A percentile compares a stretch with the other conserved stretches of the same genome.
These are phyloP conservation scores for Bombylius discolor DNA, from an alignment of 2,888 invertebrate species.

Conservation along the genomic window DNA sequence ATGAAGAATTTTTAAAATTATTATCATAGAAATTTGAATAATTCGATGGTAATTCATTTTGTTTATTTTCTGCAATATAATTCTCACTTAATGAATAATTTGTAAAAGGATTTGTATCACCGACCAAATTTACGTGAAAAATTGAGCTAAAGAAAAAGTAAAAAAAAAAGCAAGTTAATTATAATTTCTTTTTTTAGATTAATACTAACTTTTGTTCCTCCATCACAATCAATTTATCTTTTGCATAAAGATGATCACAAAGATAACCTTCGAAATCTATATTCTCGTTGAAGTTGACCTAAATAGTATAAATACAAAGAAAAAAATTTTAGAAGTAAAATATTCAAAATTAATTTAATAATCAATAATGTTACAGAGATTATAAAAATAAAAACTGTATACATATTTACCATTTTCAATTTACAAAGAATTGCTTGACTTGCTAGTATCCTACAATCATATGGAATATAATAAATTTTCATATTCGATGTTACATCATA, in stretches of 20 bases:
- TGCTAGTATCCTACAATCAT: not conserved
- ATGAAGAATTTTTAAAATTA: too few relatives aligned
- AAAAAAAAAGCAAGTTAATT: not conserved
- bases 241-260: conserved; percentile 4
- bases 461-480: conserved; percentile 3
- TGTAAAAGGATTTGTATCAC: conserved; percentile 1
- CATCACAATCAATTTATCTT: conserved; percentile 4
- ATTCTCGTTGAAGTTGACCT: not conserved
- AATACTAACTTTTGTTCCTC: not conserved
- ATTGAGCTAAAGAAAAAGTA: not conserved
- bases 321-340: too few relatives aligned
- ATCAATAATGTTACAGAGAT: too few relatives aligned
- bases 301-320: not conserved
- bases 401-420: conserved; percentile 6
- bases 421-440: conserved; percentile 11
- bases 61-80: too few relatives aligned
- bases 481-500: conserved; percentile 2
- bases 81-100: not conserved
- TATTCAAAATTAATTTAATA: too few relatives aligned
- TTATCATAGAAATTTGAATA: too few relatives aligned
- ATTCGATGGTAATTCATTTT: too few relatives aligned
- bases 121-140: not conserved
- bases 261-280: conserved; percentile 5
- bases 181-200: not conserved
- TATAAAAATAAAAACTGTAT: too few relatives aligned